Percentiles rank a stretch among this genome's conserved stretches.
phyloP scores from a whole-genome alignment of 2,113 vertebrate genomes.

The Cottus gobio region DNA sequence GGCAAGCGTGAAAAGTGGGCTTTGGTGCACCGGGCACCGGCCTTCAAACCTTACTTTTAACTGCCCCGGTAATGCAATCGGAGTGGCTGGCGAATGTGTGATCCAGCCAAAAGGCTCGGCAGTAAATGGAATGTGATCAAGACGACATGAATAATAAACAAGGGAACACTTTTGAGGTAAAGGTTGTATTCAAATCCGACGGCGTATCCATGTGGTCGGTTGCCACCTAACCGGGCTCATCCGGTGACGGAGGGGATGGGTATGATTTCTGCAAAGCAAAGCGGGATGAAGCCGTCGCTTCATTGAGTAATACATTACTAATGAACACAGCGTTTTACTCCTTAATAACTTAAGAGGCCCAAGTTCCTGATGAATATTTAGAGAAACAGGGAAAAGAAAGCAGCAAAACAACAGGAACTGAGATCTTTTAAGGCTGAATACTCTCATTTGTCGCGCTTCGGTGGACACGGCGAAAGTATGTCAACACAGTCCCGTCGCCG shows the following conservation, averaged over 20 bases:
- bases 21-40: no score
- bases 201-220: neutral
- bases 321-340: constrained; percentile 59
- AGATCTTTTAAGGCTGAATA: constrained; percentile 59
- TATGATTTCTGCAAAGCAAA: constrained; percentile 40
- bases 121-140: constrained; percentile 57
- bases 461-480: constrained; percentile 46
- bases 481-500: constrained; percentile 48
- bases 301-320: constrained; percentile 63
- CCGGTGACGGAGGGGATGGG: constrained; percentile 5
- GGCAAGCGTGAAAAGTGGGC: no score
- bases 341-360: constrained; percentile 65
- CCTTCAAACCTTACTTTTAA: constrained; percentile 69
- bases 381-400: constrained; percentile 39
- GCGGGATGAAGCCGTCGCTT: constrained; percentile 17
- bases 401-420: constrained; percentile 48
- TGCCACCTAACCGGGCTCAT: constrained; percentile 36
- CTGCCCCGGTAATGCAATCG: constrained; percentile 56
- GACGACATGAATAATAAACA: constrained; percentile 66
- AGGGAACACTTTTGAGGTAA: constrained; percentile 48
- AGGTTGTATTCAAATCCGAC: constrained; percentile 57
- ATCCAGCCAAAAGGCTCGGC: constrained; percentile 45
- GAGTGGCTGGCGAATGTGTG: constrained; percentile 47
- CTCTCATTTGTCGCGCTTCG: constrained; percentile 62
- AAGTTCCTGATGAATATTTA: constrained; percentile 66